phyloP scores from a whole-genome alignment of 1,140 invertebrate species.

The Hylaeus volcanicus region DNA sequence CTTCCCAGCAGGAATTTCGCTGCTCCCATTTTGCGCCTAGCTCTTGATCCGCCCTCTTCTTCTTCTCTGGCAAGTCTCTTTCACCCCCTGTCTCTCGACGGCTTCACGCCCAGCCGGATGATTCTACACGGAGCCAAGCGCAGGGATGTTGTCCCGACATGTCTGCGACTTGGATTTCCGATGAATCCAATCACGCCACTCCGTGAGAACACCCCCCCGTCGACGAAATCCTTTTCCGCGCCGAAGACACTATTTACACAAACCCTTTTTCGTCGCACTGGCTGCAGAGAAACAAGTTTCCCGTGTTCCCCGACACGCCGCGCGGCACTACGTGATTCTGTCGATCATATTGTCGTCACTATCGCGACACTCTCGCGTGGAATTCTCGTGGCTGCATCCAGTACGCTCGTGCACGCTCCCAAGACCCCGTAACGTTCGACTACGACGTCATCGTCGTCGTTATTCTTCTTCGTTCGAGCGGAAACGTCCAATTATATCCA shows the following conservation, averaged over 20 bases:
- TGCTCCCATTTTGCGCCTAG: constrained; percentile 71
- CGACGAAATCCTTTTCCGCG: background rate
- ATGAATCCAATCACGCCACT: constrained; percentile 14
- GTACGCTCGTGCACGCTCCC: constrained; percentile 25
- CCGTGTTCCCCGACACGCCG: constrained; percentile 17
- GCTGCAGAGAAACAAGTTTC: background rate
- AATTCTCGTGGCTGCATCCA: constrained; percentile 14
- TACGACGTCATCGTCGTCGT: constrained; percentile 34
- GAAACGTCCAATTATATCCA: constrained; percentile 47
- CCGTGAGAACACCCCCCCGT: background rate
- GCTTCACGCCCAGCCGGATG: constrained; percentile 40
- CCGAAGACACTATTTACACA: constrained; percentile 12
- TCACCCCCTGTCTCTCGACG: background rate
- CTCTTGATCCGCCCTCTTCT: constrained; percentile 35
- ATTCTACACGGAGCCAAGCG: constrained; percentile 51
- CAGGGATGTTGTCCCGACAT: constrained; percentile 50
- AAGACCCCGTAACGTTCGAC: constrained; percentile 7
- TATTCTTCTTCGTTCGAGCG: constrained; percentile 14
- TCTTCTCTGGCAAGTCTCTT: constrained; percentile 2
- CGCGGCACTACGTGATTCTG: constrained; percentile 53
- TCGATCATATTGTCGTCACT: constrained; percentile 46
- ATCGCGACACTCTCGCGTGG: constrained; percentile 18
- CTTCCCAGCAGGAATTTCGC: constrained; percentile 72
- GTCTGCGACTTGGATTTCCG: constrained; percentile 37
- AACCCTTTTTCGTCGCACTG: background rate